These are phyloP conservation scores for Melangyna quadrimaculata DNA, from an alignment of 2,888 invertebrate genomes.

Conservation along the genomic window DNA sequence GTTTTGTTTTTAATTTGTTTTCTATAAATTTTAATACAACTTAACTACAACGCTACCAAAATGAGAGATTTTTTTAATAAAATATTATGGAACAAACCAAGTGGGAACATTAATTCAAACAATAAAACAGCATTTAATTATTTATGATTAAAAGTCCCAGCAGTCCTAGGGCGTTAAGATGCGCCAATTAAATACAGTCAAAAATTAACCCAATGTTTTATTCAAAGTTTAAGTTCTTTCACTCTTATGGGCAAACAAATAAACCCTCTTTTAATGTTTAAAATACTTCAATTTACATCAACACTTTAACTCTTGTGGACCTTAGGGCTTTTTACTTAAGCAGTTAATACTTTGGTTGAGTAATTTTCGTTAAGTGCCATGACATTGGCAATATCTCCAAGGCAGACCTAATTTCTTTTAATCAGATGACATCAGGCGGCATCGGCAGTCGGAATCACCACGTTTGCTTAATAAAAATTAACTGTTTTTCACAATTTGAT, in stretches of 20 bases:
- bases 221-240: neutral
- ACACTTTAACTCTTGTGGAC: neutral
- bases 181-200: neutral
- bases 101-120: too few species aligned
- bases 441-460: neutral
- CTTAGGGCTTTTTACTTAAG: neutral
- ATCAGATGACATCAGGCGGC: neutral
- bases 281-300: neutral
- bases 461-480: constrained; percentile 13
- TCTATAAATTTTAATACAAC: too few species aligned
- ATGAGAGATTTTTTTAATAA: too few species aligned
- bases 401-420: neutral
- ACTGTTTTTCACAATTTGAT: neutral
- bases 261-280: neutral
- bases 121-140: too few species aligned
- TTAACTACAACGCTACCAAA: too few species aligned
- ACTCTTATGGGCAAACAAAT: neutral
- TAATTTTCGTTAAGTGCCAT: neutral
- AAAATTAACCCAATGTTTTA: neutral
- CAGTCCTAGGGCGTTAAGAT: neutral
- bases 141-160: too few species aligned
- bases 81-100: too few species aligned
- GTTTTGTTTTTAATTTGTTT: too few species aligned
- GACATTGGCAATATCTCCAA: neutral
- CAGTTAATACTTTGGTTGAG: constrained; percentile 3